A percentile compares a stretch with the other conserved stretches of the same genome.
These are phyloP conservation scores for Trialeurodes vaporariorum DNA, from an alignment of 1,140 invertebrate genomes.

Conservation along the genomic window DNA sequence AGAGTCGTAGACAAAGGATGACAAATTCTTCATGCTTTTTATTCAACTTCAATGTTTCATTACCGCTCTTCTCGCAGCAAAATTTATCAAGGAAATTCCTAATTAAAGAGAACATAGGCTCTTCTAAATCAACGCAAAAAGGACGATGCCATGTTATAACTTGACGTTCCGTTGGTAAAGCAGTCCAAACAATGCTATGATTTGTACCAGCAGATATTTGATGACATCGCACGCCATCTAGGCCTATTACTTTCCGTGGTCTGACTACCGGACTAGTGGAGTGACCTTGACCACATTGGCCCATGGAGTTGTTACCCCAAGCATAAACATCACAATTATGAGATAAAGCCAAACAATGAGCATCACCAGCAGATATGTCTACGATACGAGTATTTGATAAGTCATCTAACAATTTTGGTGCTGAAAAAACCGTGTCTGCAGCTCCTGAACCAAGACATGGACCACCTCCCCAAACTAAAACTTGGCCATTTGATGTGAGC, in stretches of 20 bases:
- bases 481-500: constrained; percentile 43
- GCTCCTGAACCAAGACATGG: constrained; percentile 44
- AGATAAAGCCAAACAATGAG: constrained; percentile 47
- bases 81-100: constrained; percentile 46
- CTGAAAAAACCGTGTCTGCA: constrained; percentile 42
- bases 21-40: constrained; percentile 43
- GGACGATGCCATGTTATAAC: constrained; percentile 44
- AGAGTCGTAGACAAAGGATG: constrained; percentile 42
- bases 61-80: constrained; percentile 19
- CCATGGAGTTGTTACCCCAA: constrained; percentile 59
- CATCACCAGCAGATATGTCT: constrained; percentile 43
- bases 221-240: constrained; percentile 45
- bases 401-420: constrained; percentile 38
- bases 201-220: constrained; percentile 56
- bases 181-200: constrained; percentile 57
- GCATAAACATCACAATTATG: constrained; percentile 44
- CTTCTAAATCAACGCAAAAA: constrained; percentile 51
- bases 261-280: constrained; percentile 46
- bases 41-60: constrained; percentile 8
- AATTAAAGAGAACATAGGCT: constrained; percentile 45
- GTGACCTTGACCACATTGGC: constrained; percentile 57
- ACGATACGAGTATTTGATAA: constrained; percentile 32
- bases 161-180: constrained; percentile 42
- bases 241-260: constrained; percentile 46
- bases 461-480: constrained; percentile 51